phyloP scores from a whole-genome alignment of 2,797 vertebrate species.

The Tapera naevia region DNA sequence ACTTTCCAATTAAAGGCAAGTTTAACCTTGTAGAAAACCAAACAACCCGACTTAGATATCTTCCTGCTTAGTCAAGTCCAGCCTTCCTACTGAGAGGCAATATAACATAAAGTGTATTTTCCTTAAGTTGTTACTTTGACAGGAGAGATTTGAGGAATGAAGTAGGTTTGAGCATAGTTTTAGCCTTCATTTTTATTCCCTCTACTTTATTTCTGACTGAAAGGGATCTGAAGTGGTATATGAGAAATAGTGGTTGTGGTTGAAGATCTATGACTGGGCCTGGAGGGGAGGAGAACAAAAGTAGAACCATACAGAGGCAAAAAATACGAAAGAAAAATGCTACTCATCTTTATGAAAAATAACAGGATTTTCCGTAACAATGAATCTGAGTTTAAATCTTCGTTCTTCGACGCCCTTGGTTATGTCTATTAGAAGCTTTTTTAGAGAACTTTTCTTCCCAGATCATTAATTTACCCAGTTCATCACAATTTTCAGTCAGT shows the following conservation, averaged over 20 bases:
- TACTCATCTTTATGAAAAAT: background rate
- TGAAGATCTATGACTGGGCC: rapidly evolving
- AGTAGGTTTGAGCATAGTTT: background rate
- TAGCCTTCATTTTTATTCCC: background rate
- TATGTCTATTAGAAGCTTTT: background rate
- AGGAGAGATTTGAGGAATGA: background rate
- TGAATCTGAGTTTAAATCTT: background rate
- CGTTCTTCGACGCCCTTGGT: rapidly evolving
- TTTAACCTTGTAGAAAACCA: constrained; percentile 1
- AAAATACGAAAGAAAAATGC: rapidly evolving
- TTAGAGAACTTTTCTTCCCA: background rate
- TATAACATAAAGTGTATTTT: background rate
- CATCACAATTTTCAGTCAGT: background rate
- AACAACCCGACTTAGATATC: background rate
- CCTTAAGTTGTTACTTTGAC: background rate
- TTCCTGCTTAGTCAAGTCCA: background rate
- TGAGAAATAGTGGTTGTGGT: background rate
- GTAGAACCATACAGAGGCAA: background rate
- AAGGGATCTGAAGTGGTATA: background rate
- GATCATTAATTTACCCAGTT: background rate
- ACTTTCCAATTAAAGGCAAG: background rate
- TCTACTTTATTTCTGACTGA: background rate
- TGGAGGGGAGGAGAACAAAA: background rate
- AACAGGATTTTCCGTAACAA: background rate
- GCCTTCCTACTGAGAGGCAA: background rate